Conservation (phyloP, 2,888 invertebrate species). For the Sarcophaga carnaria region DNA sequence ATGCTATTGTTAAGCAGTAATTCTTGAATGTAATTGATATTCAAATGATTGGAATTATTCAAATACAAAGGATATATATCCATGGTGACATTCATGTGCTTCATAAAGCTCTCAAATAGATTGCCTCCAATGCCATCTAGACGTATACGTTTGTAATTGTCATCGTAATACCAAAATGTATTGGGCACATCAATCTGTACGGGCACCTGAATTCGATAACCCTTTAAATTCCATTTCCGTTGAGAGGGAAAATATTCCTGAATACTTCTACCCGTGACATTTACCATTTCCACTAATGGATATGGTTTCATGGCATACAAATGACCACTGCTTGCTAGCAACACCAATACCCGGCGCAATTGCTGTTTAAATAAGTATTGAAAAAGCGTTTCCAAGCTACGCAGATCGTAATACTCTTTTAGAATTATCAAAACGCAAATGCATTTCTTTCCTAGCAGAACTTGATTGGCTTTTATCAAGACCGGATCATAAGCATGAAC, state of each 20-base stretch:
- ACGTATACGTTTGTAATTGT: not conserved
- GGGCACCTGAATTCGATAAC: slow-evolving; percentile 26
- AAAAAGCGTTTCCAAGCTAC: slow-evolving; percentile 1
- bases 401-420: not conserved
- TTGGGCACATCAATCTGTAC: slow-evolving; percentile 38
- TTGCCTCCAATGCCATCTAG: slow-evolving; percentile 36
- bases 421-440: slow-evolving; percentile 21
- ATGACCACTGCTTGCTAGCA: not conserved
- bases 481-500: slow-evolving; percentile 25
- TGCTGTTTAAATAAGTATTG: slow-evolving; percentile 34
- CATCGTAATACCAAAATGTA: slow-evolving; percentile 47
- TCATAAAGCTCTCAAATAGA: slow-evolving; percentile 23
- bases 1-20: not conserved
- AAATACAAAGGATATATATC: slow-evolving; percentile 29
- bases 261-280: slow-evolving; percentile 28
- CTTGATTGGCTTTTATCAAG: not conserved
- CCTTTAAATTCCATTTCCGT: slow-evolving; percentile 24
- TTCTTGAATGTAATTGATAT: not conserved
- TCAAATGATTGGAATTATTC: slow-evolving; percentile 33
- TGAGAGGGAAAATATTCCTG: slow-evolving; percentile 28
- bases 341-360: slow-evolving; percentile 30
- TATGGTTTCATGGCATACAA: slow-evolving; percentile 40
- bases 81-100: slow-evolving; percentile 19
- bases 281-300: slow-evolving; percentile 27
- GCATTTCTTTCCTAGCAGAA: slow-evolving; percentile 6